Evolutionary conservation across 2,113 vertebrate species (phyloP).

Genomic region (Paracanthobrama guichenoti): DNA sequence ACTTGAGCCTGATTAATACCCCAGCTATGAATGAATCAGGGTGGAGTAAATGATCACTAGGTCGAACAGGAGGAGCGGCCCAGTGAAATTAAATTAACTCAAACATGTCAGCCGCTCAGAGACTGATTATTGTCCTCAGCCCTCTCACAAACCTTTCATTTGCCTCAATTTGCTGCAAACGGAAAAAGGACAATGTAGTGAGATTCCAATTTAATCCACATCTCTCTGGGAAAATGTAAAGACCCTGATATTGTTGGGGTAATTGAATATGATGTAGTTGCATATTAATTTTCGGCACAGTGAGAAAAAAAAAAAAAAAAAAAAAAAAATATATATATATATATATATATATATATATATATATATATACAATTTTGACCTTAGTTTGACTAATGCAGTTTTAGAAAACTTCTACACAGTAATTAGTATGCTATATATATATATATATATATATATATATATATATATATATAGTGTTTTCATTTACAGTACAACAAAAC

Average conservation of each 20-base stretch:
- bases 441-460: no score
- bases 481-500: no score
- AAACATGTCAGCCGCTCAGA: conserved; percentile 48
- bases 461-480: no score
- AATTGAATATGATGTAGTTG: conserved; percentile 3
- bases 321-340: no score
- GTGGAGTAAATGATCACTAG: conserved; percentile 42
- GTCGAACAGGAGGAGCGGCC: conserved; percentile 35
- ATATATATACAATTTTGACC: no score
- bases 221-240: conserved; percentile 37
- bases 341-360: no score
- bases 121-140: conserved; percentile 55
- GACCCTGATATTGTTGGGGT: not conserved
- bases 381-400: no score
- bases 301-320: no score
- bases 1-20: conserved; percentile 34
- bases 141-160: conserved; percentile 56
- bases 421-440: no score
- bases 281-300: not conserved
- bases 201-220: conserved; percentile 54
- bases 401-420: no score
- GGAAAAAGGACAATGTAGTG: conserved; percentile 49
- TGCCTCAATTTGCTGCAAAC: conserved; percentile 53
- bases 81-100: conserved; percentile 59
- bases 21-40: conserved; percentile 32